A percentile compares a stretch with the other conserved stretches of the same genome.
These are phyloP conservation scores for Dryobotodes eremita DNA, from an alignment of 2,888 invertebrate genomes.

Conservation along the genomic window DNA sequence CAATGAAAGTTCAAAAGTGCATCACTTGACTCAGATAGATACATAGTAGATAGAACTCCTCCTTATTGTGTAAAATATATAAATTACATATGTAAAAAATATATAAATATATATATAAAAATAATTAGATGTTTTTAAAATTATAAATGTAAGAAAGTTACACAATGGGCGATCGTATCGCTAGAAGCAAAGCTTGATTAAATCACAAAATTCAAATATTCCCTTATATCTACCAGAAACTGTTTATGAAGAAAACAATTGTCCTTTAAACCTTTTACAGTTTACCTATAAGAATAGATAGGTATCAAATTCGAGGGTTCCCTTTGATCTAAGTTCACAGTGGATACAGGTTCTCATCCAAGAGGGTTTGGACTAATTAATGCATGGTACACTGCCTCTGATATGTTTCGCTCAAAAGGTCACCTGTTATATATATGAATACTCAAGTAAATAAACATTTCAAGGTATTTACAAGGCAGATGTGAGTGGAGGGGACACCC, in stretches of 20 bases:
- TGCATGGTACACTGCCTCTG: background rate
- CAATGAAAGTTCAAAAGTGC: background rate
- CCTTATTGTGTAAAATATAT: background rate
- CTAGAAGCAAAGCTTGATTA: background rate
- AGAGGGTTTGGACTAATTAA: conserved; percentile 26
- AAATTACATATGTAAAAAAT: too few relatives aligned
- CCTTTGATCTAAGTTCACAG: conserved; percentile 32
- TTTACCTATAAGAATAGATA: background rate
- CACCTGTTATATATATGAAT: background rate
- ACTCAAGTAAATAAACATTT: background rate
- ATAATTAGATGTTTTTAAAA: too few relatives aligned
- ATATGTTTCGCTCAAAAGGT: conserved; percentile 7
- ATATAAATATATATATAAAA: too few relatives aligned
- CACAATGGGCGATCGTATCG: too few relatives aligned
- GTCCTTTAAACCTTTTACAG: conserved; percentile 30
- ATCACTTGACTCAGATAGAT: background rate
- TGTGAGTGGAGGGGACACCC: too few relatives aligned
- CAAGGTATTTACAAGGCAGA: too few relatives aligned
- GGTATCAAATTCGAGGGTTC: conserved; percentile 10
- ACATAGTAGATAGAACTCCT: background rate
- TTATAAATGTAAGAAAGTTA: too few relatives aligned
- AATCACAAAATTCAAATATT: background rate
- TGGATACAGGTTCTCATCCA: background rate
- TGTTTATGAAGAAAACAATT: conserved; percentile 5
- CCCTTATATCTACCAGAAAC: background rate